A percentile compares a stretch with the other conserved stretches of the same genome.
Conservation (phyloP, 2,888 invertebrate species). For the Diabrotica balteata region DNA sequence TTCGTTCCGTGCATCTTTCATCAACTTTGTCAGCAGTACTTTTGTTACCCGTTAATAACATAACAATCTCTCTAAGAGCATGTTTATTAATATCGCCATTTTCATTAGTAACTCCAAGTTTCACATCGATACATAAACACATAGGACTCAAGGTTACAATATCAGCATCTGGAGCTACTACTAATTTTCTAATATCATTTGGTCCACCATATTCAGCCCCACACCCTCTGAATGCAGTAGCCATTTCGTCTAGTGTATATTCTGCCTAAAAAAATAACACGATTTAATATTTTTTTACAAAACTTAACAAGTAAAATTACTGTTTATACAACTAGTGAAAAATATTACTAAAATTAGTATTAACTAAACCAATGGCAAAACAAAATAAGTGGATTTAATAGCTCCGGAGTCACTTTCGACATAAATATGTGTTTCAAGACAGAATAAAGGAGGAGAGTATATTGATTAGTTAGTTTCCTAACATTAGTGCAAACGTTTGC, state of each 20-base stretch:
- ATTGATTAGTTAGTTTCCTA: too few relatives aligned
- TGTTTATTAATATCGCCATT: neutral
- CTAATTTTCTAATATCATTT: neutral
- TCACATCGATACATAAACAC: neutral
- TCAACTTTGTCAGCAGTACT: too few relatives aligned
- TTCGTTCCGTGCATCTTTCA: too few relatives aligned
- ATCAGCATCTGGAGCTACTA: neutral
- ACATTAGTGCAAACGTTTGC: too few relatives aligned
- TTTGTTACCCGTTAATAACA: neutral
- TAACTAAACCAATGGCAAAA: too few relatives aligned
- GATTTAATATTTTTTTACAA: neutral
- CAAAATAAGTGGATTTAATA: too few relatives aligned
- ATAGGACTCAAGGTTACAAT: neutral
- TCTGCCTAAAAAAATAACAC: neutral
- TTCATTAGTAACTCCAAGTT: neutral
- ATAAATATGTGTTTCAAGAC: too few relatives aligned
- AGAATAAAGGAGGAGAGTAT: too few relatives aligned
- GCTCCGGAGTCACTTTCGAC: too few relatives aligned
- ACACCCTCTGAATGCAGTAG: neutral
- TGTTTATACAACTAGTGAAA: too few relatives aligned
- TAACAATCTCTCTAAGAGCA: neutral
- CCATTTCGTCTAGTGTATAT: neutral
- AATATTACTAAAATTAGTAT: too few relatives aligned
- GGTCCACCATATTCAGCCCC: conserved; percentile 1
- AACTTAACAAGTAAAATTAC: too few relatives aligned